These are phyloP conservation scores for Conops quadrifasciatus DNA, from an alignment of 2,888 invertebrate species.

Conservation along the genomic window DNA sequence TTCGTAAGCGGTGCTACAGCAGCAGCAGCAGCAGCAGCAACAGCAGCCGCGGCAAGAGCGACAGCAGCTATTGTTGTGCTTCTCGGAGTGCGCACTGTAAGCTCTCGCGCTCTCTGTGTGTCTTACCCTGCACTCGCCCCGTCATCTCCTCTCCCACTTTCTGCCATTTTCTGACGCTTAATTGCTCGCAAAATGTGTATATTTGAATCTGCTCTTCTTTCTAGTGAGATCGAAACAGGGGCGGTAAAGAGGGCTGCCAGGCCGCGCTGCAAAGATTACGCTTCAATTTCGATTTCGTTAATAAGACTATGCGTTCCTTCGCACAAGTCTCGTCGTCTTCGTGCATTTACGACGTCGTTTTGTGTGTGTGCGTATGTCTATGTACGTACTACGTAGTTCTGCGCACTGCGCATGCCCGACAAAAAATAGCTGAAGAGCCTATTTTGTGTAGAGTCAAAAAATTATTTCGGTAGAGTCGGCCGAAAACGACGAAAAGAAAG, in stretches of 20 bases:
- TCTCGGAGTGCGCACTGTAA: neutral
- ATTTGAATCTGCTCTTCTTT: neutral
- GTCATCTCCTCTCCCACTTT: neutral
- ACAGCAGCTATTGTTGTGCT: neutral
- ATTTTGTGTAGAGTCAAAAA: neutral
- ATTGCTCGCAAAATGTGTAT: constrained; percentile 1
- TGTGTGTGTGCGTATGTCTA: constrained; percentile 8
- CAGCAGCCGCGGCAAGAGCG: neutral
- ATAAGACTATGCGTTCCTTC: neutral
- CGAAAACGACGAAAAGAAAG: neutral
- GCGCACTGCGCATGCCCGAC: constrained; percentile 4
- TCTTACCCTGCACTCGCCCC: neutral
- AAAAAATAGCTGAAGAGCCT: constrained; percentile 21
- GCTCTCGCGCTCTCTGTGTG: neutral
- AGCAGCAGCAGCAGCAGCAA: neutral
- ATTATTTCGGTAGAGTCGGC: neutral
- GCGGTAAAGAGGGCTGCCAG: neutral
- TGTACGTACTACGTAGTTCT: neutral
- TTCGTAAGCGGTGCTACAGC: constrained; percentile 26
- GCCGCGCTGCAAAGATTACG: constrained; percentile 30
- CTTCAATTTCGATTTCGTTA: constrained; percentile 33
- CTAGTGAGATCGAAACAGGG: neutral
- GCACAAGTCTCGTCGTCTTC: neutral
- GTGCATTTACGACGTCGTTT: neutral
- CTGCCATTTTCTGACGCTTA: too few relatives aligned